Evolutionary conservation across 2,113 vertebrate species (phyloP), one percentile per base, ranked within the genome.

Genomic region (Heteronetta atricapilla): DNA sequence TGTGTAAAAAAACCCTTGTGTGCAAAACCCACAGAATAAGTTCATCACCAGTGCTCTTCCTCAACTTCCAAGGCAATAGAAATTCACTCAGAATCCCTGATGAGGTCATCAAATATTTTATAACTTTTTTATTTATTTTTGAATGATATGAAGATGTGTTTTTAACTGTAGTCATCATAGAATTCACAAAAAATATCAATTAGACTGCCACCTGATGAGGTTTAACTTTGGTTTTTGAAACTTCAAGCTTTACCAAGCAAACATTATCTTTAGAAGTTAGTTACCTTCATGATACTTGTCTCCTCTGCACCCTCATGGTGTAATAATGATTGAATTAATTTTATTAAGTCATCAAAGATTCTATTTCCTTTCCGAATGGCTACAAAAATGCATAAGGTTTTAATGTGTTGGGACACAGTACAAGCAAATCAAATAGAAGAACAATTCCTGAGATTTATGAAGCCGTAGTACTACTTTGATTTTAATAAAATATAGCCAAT

Each of bases 251-350:
- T 40, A 78, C 11, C 29, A 84, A 66, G 33, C 1, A 93, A 90
- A 90, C 0, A 0, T 88, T 89, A 48, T 66, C 36, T 93, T 92
- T 66, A 87, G 77, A 89, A 64, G 66, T 50, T 58, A 82, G 46
- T 64, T 82, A 56, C 69, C 44, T 89, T 92, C 44, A 58, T 60
- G 83, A 84, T 33, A 73, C 21, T 76, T 10, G 3, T 64, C 48
- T 82, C 46, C 21, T 92, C 34, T 75, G 23, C 36, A 92, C 21
- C 34, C 22, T 64, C 88, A 92, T 81, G 60, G 31, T 70, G 20
- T 68, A 86, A 90, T 90, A 75, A 72, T 70, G 83, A 88, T 81
- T 93, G 46, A 95, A 92, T 90, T 93, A 64, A 88, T 81, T 93
- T 95, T 95, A 83, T 95, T 70, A 92, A 92, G 76, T 75, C 46